A percentile compares a stretch with the other conserved stretches of the same genome.
Conservation (phyloP, 2,888 invertebrate species). For the Drosophila maculinotata region DNA sequence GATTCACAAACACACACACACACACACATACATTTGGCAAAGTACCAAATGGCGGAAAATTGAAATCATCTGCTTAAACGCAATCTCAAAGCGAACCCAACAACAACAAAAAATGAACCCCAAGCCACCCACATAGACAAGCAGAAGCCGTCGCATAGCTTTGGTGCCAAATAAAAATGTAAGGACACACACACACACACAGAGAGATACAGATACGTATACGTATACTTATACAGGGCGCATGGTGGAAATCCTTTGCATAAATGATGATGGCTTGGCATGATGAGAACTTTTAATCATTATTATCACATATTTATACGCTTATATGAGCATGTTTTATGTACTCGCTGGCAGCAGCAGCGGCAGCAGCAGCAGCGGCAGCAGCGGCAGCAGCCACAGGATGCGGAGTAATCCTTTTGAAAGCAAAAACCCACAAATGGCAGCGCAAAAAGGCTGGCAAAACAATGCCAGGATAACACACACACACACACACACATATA, state of each 20-base stretch:
- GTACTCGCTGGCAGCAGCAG: slow-evolving; percentile 68
- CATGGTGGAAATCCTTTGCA: slow-evolving; percentile 73
- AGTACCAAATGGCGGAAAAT: slow-evolving; percentile 62
- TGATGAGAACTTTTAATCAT: slow-evolving; percentile 82
- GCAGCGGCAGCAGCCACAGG: slow-evolving; percentile 15
- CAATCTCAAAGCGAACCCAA: slow-evolving; percentile 34
- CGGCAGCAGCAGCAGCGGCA: neutral
- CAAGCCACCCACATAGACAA: slow-evolving; percentile 45
- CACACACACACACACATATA: slow-evolving; percentile 25
- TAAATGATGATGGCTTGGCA: slow-evolving; percentile 79
- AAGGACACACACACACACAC: slow-evolving; percentile 48
- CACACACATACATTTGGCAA: slow-evolving; percentile 39
- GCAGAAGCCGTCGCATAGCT: slow-evolving; percentile 37
- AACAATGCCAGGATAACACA: slow-evolving; percentile 54
- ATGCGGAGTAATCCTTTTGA: slow-evolving; percentile 77
- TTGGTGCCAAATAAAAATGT: slow-evolving; percentile 80
- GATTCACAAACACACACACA: slow-evolving; percentile 28
- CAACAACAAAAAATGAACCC: neutral
- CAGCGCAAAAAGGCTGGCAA: slow-evolving; percentile 76
- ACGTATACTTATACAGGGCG: slow-evolving; percentile 17
- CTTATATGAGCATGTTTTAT: slow-evolving; percentile 84
- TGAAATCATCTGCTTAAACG: slow-evolving; percentile 67
- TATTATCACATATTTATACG: slow-evolving; percentile 84
- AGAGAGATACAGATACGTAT: slow-evolving; percentile 3
- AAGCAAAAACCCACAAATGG: slow-evolving; percentile 82